These are phyloP conservation scores for Halocynthia aurantium DNA, from an alignment of 23 tunicate species.

Conservation along the genomic window DNA sequence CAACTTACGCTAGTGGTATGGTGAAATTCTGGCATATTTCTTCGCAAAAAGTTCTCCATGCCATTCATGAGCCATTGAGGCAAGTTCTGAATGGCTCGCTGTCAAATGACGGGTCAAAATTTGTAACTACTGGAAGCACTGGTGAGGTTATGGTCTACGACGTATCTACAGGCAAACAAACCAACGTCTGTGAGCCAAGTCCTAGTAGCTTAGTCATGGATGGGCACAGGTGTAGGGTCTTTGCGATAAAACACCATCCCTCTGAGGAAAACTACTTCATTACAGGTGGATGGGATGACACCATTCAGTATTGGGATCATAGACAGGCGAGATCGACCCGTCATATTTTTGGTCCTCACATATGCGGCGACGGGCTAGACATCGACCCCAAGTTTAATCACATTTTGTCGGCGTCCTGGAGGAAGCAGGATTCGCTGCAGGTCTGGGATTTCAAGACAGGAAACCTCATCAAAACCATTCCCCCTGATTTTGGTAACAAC, in stretches of 20 bases:
- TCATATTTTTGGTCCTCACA: constrained; percentile 90
- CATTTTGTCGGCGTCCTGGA: constrained; percentile 89
- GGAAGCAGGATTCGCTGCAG: constrained; percentile 77
- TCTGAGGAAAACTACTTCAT: constrained; percentile 26
- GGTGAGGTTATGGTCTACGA: constrained; percentile 55
- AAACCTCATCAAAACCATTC: constrained; percentile 48
- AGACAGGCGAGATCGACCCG: constrained; percentile 38
- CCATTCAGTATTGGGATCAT: constrained; percentile 88
- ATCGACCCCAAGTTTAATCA: constrained; percentile 67
- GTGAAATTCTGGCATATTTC: constrained; percentile 79
- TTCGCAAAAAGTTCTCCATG: constrained; percentile 40
- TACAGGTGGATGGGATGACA: constrained; percentile 99
- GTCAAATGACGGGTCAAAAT: constrained; percentile 13
- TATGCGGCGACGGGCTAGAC: constrained; percentile 94
- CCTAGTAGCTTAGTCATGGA: constrained; percentile 70
- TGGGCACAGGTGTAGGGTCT: constrained; percentile 85
- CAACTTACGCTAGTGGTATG: constrained; percentile 75
- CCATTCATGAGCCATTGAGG: constrained; percentile 54
- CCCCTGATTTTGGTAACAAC: constrained; percentile 47
- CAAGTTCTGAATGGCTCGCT: constrained; percentile 56
- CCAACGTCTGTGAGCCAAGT: constrained; percentile 53
- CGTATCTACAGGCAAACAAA: constrained; percentile 54
- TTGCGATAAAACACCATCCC: constrained; percentile 81
- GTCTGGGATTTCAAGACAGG: constrained; percentile 86
- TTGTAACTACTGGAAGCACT: constrained; percentile 68